Conservation (phyloP, 1,140 invertebrate species). For the Diuraphis noxia region DNA sequence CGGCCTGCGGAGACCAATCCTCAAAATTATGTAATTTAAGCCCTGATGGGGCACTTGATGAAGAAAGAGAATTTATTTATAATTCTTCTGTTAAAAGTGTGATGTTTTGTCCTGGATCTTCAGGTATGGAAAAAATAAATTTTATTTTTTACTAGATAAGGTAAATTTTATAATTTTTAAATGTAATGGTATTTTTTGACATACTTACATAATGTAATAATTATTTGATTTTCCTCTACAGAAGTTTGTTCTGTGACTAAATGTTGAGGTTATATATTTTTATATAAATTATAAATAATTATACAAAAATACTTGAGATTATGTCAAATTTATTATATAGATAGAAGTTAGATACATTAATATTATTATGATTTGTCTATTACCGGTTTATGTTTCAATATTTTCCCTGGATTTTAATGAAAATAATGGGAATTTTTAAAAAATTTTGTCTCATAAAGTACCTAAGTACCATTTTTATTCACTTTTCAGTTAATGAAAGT, state of each 20-base stretch:
- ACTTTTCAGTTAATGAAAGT: not conserved
- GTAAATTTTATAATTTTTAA: not conserved
- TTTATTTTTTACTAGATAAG: not conserved
- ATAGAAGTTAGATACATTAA: too few relatives aligned
- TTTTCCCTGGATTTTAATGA: too few relatives aligned
- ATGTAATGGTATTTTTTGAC: too few relatives aligned
- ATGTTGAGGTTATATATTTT: not conserved
- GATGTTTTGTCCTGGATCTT: slow-evolving; percentile 31
- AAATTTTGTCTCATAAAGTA: not conserved
- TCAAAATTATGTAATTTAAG: not conserved
- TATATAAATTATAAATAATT: not conserved
- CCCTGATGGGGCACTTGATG: not conserved
- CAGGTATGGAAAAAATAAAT: not conserved
- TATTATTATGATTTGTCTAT: too few relatives aligned
- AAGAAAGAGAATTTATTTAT: not conserved
- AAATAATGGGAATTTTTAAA: not conserved
- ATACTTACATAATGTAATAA: too few relatives aligned
- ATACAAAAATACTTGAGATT: not conserved
- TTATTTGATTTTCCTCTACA: not conserved
- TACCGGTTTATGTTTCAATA: too few relatives aligned
- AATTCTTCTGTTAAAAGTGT: slow-evolving; percentile 37
- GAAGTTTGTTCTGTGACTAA: not conserved
- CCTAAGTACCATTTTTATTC: not conserved
- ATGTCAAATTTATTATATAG: too few relatives aligned
- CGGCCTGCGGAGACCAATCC: not conserved